Evolutionary conservation across 2,797 vertebrate species (phyloP).

Genomic region (Pipistrellus nathusii): DNA sequence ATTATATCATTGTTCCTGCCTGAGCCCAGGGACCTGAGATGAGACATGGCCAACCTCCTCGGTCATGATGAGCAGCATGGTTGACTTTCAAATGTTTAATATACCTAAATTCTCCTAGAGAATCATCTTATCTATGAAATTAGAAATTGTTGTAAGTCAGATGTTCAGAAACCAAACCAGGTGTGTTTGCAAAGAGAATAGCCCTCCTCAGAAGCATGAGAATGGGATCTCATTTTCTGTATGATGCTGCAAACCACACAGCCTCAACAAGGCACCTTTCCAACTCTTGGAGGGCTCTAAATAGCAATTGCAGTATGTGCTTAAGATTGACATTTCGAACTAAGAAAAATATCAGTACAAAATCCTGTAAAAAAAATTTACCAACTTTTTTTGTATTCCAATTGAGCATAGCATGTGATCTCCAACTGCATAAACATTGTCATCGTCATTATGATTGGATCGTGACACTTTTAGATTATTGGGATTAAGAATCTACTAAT

Average conservation of each 20-base stretch:
- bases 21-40: neutral
- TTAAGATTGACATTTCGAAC: neutral
- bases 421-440: neutral
- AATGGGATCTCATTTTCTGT: slow-evolving; percentile 45
- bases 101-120: slow-evolving; percentile 8
- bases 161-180: slow-evolving; percentile 37
- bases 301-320: neutral
- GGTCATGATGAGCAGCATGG: neutral
- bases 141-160: slow-evolving; percentile 44
- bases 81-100: slow-evolving; percentile 30
- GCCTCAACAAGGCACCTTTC: slow-evolving; percentile 46
- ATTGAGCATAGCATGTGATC: neutral
- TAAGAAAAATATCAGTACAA: slow-evolving; percentile 28
- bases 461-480: neutral
- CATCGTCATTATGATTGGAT: neutral
- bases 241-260: neutral
- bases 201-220: neutral
- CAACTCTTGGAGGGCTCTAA: slow-evolving; percentile 41
- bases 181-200: slow-evolving; percentile 26
- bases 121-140: slow-evolving; percentile 55
- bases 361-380: slow-evolving; percentile 21
- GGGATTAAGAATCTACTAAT: neutral
- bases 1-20: neutral
- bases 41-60: neutral
- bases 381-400: slow-evolving; percentile 16